Evolutionary conservation across 1,140 invertebrate species (phyloP).

Genomic region (Drosophila kanapiae): DNA sequence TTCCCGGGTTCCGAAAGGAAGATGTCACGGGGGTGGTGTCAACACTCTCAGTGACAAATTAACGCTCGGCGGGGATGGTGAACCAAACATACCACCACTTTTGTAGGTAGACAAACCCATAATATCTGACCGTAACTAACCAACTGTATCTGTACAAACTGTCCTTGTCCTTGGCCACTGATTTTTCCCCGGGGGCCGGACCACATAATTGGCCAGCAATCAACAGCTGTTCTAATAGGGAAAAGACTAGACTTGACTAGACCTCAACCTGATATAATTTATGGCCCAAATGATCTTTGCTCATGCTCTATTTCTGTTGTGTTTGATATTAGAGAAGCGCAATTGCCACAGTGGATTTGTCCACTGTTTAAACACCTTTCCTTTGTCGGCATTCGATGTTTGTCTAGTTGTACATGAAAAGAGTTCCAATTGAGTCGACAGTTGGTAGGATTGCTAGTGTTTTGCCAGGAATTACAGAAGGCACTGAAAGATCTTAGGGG

Average conservation of each 20-base stretch:
- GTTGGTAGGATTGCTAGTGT: slow-evolving; percentile 22
- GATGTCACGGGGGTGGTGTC: slow-evolving; percentile 41
- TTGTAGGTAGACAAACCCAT: slow-evolving; percentile 29
- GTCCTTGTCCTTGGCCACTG: slow-evolving; percentile 58
- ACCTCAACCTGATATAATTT: slow-evolving; percentile 60
- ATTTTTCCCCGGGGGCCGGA: slow-evolving; percentile 72
- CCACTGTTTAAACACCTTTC: slow-evolving; percentile 57
- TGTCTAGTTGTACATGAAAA: slow-evolving; percentile 40
- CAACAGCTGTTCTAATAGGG: slow-evolving; percentile 62
- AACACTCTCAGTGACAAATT: slow-evolving; percentile 67
- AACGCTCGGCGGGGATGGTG: slow-evolving; percentile 53
- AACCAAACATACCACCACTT: slow-evolving; percentile 18
- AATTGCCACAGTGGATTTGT: slow-evolving; percentile 33
- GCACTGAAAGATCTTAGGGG: slow-evolving; percentile 46
- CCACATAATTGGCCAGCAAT: slow-evolving; percentile 67
- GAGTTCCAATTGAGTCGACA: slow-evolving; percentile 21
- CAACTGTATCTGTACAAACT: slow-evolving; percentile 27
- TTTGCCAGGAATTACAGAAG: slow-evolving; percentile 41
- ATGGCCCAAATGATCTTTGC: slow-evolving; percentile 56
- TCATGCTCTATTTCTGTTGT: slow-evolving; percentile 51
- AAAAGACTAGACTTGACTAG: slow-evolving; percentile 4
- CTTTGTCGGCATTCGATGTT: slow-evolving; percentile 71
- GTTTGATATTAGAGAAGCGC: slow-evolving; percentile 52
- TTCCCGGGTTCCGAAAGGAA: slow-evolving; percentile 29
- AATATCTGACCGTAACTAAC: slow-evolving; percentile 59